Base-by-base conservation (phyloP, 2,888 invertebrate species). In the Ethmia dodecea region DNA sequence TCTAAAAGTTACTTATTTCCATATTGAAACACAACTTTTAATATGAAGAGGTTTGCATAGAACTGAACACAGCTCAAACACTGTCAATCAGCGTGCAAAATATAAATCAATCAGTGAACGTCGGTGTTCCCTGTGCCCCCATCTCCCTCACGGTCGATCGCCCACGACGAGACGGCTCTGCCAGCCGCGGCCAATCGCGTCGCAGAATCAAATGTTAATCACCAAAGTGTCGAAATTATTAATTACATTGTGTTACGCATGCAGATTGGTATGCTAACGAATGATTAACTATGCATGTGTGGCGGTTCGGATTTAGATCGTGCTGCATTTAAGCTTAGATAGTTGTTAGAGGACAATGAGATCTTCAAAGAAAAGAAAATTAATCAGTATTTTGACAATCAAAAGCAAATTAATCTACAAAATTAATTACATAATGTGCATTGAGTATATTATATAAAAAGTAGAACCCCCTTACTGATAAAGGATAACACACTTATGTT, bases 211-310 rank as follows among this genome's bases (percentile, higher is more conserved):
- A 83, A 80, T 76, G 79, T 78, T 81, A 80, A 83, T 81, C 66
- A 71, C 62, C 55, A 60, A 40, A 74, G 83, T 79, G 81, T 74
- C 72, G 80, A 83, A 83, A 86, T 86, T 83, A 86, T 83, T 83
- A 86, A 84, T 84, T 75, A 74, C 76, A 56, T 45, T 61, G 66
- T 61, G 74, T 78, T 76, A 76, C 74, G 75, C 71, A 83, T 83
- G 80, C 80, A 83, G 84, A 84, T 86, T 84, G 86, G 75, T 66
- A 74, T 67, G 80, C 76, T 71, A 74, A 79, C 78, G 74, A 80
- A 77, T 78, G 74, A 79, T 84, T 70, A 80, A 84, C 74, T 75
- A 84, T 83, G 72, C 66, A 83, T 72, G 62, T 55, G 60, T 61
- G 62, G 57, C 56, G 52, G 54, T 52, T 54, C 61, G 49, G 52